Evolutionary conservation across 92 coral and sea anemone species (phyloP), one percentile per base, ranked within the genome.

Genomic region (Bergia sp.): DNA sequence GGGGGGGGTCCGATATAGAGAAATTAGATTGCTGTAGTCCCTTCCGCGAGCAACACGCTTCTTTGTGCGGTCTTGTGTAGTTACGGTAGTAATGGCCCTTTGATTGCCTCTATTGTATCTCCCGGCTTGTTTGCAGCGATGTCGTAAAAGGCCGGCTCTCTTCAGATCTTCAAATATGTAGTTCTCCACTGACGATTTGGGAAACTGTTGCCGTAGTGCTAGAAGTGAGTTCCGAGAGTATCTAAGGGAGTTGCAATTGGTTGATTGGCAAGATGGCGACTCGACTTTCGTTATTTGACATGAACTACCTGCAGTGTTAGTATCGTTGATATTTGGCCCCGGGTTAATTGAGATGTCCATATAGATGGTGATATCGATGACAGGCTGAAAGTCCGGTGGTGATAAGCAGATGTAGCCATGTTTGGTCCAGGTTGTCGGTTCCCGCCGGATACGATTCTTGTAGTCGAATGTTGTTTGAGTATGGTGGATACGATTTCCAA

Each of bases 161-260:
- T 78, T 78, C 37, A 78, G 82, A 78, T 78, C 82, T 78, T 78
- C 53, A 78, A 78, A 78, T 44, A 78, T 78, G 18, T 78, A 36
- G 10, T 78, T 42, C 21, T 78, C 64, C 21, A 78, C 40, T 36
- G 40, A 78, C 82, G 82, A 78, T 78, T 78, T 78, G 58, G 58
- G 0, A 7, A 78, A 78, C 23, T 78, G 65, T 78, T 78, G 82
- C 37, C 64, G 82, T 44, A 77, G 20, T 77, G 53, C 64, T 16
- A 78, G 82, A 16, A 78, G 2, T 78, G 65, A 10, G 23, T 47
- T 78, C 23, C 82, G 82, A 9, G 66, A 78, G 82, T 44, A 78
- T 47, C 37, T 15, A 78, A 78, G 82, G 82, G 65, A 50, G 23
- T 78, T 29, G 29, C 29, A 29, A 29, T 29, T 44, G 47, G 47